Evolutionary conservation across 2,888 invertebrate species (phyloP).

Genomic region (Drosophila neonasuta): DNA sequence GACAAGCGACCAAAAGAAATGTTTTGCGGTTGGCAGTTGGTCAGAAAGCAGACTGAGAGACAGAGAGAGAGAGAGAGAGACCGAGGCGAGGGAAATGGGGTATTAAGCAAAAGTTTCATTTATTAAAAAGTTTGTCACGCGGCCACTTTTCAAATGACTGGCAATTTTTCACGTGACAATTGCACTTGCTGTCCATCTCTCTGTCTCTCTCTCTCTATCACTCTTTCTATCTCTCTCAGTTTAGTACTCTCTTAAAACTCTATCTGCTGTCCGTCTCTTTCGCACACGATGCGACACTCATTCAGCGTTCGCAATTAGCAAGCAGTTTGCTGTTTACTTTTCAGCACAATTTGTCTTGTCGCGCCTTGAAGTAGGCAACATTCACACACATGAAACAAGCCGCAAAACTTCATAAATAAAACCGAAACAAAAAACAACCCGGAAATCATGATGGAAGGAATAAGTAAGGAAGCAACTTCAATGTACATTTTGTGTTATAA

Average conservation of each 20-base stretch:
- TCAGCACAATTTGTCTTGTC: constrained; percentile 72
- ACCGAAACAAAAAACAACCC: not conserved
- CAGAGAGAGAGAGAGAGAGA: not conserved
- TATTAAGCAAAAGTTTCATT: constrained; percentile 67
- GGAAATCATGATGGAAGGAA: not conserved
- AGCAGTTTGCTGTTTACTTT: constrained; percentile 70
- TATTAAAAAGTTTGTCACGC: constrained; percentile 75
- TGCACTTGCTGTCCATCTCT: constrained; percentile 27
- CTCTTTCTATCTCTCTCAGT: not conserved
- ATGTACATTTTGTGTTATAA: constrained; percentile 9
- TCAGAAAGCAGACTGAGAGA: constrained; percentile 21
- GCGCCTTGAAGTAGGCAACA: constrained; percentile 66
- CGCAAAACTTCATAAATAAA: constrained; percentile 69
- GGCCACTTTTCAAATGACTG: constrained; percentile 71
- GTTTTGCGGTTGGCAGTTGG: constrained; percentile 61
- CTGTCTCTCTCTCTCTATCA: not conserved
- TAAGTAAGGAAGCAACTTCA: not conserved
- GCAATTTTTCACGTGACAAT: constrained; percentile 76
- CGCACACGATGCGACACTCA: constrained; percentile 5
- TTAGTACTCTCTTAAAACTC: not conserved
- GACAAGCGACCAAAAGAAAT: constrained; percentile 31
- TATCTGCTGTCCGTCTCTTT: not conserved
- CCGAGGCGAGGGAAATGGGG: not conserved
- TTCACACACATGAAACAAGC: constrained; percentile 41
- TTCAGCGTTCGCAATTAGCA: constrained; percentile 64